Conservation (phyloP, 2,888 invertebrate species). For the Philaethria dido region DNA sequence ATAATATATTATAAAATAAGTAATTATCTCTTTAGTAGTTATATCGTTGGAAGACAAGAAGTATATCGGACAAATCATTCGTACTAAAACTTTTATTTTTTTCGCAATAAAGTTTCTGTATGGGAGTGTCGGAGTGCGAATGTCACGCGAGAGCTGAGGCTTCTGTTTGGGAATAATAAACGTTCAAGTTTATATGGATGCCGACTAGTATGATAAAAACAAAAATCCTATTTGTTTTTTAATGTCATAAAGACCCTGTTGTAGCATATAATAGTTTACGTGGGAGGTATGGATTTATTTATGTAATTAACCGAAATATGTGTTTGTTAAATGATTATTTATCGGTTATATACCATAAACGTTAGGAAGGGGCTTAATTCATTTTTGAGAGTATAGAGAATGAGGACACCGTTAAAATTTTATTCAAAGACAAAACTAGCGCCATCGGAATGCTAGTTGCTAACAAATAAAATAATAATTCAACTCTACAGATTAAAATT, state of each 20-base stretch:
- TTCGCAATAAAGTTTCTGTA: background rate
- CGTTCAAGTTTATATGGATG: too few species aligned
- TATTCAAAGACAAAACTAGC: too few species aligned
- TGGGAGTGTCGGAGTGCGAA: slow-evolving; percentile 16
- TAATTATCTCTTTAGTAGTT: background rate
- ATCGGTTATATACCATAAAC: background rate
- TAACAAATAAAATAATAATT: too few species aligned
- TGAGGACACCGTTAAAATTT: too few species aligned
- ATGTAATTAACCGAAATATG: background rate
- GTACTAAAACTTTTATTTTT: background rate
- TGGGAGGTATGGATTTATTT: background rate
- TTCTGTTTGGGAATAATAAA: too few species aligned
- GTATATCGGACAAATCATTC: background rate
- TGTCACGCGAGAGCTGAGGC: background rate
- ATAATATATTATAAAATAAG: background rate
- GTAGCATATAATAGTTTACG: too few species aligned
- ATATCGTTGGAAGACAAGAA: slow-evolving; percentile 25
- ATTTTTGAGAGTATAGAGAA: background rate
- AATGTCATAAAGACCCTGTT: too few species aligned
- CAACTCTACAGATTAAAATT: too few species aligned
- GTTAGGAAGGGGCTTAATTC: background rate
- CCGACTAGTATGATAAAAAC: too few species aligned
- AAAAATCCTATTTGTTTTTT: too few species aligned
- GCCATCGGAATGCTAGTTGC: too few species aligned
- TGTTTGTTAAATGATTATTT: background rate